A percentile compares a stretch with the other conserved stretches of the same genome.
Evolutionary conservation across 30 jellyfish, hydroid and myxozoan genomes (phyloP).

Genomic region (Sanderia malayensis): DNA sequence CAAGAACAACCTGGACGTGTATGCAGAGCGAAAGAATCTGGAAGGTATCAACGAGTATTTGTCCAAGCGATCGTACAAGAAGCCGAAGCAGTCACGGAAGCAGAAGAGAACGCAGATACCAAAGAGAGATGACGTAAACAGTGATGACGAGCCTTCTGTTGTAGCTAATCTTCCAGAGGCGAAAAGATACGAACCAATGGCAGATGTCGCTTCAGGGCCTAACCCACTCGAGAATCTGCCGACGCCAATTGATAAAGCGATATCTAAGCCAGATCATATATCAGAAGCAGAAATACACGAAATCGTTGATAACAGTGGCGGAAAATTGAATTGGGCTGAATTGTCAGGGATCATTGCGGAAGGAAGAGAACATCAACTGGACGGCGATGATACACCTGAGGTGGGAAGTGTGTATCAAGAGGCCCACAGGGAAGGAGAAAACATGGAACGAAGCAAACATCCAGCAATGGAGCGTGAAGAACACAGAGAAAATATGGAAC

Average conservation of each 20-base stretch:
- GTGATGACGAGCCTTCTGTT: constrained; percentile 18
- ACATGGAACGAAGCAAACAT: not conserved
- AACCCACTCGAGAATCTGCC: constrained; percentile 52
- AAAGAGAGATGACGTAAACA: constrained; percentile 29
- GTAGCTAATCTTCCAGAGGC: constrained; percentile 33
- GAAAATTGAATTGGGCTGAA: constrained; percentile 42
- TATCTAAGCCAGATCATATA: constrained; percentile 40
- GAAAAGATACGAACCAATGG: constrained; percentile 25
- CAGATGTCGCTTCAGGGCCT: constrained; percentile 45
- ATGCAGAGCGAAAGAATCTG: constrained; percentile 52
- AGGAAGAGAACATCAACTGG: constrained; percentile 21
- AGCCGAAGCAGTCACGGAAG: constrained; percentile 25
- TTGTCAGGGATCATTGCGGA: constrained; percentile 43
- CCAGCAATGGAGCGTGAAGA: constrained; percentile 15
- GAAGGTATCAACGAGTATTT: constrained; percentile 48
- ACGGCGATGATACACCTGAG: constrained; percentile 43
- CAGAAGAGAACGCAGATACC: constrained; percentile 21
- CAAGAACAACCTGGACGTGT: constrained; percentile 54
- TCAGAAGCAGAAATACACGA: constrained; percentile 36
- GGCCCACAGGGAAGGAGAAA: constrained; percentile 14
- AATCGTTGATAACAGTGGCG: constrained; percentile 17
- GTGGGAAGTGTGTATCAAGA: constrained; percentile 49
- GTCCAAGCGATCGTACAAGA: constrained; percentile 12
- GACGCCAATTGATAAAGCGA: constrained; percentile 40
- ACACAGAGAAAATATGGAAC: constrained; percentile 19